Evolutionary conservation across 2,888 invertebrate species (phyloP).

Genomic region (Linyphia triangularis): DNA sequence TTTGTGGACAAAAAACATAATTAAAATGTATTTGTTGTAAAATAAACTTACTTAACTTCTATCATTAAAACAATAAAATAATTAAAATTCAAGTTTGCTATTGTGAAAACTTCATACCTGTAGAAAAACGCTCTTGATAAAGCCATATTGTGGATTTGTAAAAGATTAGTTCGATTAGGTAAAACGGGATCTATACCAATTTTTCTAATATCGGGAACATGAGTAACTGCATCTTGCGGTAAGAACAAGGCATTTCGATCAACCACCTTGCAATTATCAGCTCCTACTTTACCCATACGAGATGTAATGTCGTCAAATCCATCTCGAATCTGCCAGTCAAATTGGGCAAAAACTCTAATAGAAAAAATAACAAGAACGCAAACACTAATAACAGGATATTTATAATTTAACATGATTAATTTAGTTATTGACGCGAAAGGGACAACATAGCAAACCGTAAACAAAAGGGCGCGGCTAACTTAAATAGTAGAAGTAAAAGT

Average conservation of each 20-base stretch:
- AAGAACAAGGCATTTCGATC: constrained; percentile 91
- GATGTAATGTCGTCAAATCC: constrained; percentile 92
- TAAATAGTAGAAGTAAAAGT: constrained; percentile 33
- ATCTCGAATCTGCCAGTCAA: constrained; percentile 95
- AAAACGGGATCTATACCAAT: constrained; percentile 96
- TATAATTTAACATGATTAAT: constrained; percentile 47
- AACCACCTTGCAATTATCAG: constrained; percentile 93
- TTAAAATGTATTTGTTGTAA: neutral
- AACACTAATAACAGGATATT: constrained; percentile 10
- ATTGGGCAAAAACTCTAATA: constrained; percentile 83
- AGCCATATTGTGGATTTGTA: constrained; percentile 98
- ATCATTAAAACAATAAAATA: neutral
- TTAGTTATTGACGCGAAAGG: neutral
- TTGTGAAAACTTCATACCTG: constrained; percentile 81
- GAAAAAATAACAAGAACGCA: constrained; percentile 53
- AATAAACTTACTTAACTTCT: neutral
- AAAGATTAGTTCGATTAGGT: constrained; percentile 93
- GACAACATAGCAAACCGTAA: constrained; percentile 35
- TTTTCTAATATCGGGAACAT: constrained; percentile 94
- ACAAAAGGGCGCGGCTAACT: constrained; percentile 72
- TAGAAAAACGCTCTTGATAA: constrained; percentile 96
- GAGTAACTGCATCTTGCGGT: constrained; percentile 91
- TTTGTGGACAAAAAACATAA: neutral
- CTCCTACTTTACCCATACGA: constrained; percentile 89
- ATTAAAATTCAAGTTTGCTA: neutral